phyloP scores from a whole-genome alignment of 2,113 vertebrate genomes.

The Parus major region DNA sequence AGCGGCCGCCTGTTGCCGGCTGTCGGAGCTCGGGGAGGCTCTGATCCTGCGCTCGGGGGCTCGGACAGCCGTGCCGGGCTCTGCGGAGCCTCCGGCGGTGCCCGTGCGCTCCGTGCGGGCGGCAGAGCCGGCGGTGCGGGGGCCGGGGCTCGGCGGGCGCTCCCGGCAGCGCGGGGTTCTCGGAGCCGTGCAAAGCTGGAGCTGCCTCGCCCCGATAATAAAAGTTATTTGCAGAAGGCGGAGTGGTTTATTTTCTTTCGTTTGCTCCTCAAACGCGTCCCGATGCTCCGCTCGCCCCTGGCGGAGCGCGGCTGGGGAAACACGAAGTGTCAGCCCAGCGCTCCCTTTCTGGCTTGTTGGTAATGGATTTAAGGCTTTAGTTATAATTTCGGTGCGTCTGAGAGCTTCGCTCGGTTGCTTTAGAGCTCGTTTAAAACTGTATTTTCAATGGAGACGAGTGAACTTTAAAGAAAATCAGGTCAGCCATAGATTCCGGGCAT shows the following conservation, averaged over 20 bases:
- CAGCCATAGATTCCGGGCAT: slow-evolving; percentile 60
- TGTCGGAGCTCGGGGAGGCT: background rate
- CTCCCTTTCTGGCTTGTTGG: background rate
- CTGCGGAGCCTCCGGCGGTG: background rate
- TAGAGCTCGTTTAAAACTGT: background rate
- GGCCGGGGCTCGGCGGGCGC: background rate
- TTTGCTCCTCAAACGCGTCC: background rate
- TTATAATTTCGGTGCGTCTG: background rate
- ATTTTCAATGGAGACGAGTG: slow-evolving; percentile 3
- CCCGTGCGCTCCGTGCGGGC: background rate
- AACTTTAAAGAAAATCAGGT: slow-evolving; percentile 69
- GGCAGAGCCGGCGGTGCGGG: background rate
- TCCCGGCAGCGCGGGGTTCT: background rate
- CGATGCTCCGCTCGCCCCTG: background rate
- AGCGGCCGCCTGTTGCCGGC: slow-evolving; percentile 4
- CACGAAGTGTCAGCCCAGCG: background rate
- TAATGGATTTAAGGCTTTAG: background rate
- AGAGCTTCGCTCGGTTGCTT: background rate
- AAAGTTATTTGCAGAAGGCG: slow-evolving; percentile 10
- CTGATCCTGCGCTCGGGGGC: accelerated
- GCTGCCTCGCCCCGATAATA: background rate
- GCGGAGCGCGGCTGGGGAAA: background rate
- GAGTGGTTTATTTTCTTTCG: background rate
- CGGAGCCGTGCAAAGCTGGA: background rate
- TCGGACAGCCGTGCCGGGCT: background rate